Evolutionary conservation across 2,113 vertebrate genomes (phyloP), one percentile per base, ranked within the genome.

Genomic region (Brachyhypopomus gauderio): DNA sequence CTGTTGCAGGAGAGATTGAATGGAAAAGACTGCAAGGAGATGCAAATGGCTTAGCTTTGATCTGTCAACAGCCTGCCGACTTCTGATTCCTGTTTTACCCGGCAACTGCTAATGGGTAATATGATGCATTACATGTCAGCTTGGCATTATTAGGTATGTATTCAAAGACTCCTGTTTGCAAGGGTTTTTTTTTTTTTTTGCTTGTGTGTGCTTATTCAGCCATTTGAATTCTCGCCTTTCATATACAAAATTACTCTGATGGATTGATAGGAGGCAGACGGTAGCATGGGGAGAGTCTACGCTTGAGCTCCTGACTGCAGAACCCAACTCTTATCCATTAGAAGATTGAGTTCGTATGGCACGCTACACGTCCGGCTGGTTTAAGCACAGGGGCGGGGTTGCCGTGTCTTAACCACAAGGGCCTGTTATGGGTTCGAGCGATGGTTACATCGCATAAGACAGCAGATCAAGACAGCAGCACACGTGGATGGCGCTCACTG

Each of bases 81-180:
- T 88, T 52, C 36, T 79, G 75, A 89, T 85, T 88, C 90, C 89
- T 93, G 88, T 92, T 84, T 90, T 86, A 90, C 86, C 90, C 80
- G 85, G 91, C 92, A 94, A 94, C 92, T 90, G 92, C 89, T 92
- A 94, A 92, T 91, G 95, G 90, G 91, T 95, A 92, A 94, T 94
- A 92, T 95, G 95, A 97, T 96, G 90, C 94, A 96, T 95, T 91
- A 93, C 95, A 92, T 96, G 96, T 96, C 96, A 96, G 87, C 83
- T 89, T 83, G 83, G 92, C 92, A 86, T 94, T 87, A 90, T 95
- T 92, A 94, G 92, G 90, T 93, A 86, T 93, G 92, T 92, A 90
- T 91, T 88, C 79, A 90, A 91, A 90, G 86, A 83, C 88, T 90
- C 82, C 87, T 86, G 85, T 91, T 91, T 88, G 81, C 83, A 84